Conservation (phyloP, 2,888 invertebrate genomes). For the Ochropleura leucogaster region DNA sequence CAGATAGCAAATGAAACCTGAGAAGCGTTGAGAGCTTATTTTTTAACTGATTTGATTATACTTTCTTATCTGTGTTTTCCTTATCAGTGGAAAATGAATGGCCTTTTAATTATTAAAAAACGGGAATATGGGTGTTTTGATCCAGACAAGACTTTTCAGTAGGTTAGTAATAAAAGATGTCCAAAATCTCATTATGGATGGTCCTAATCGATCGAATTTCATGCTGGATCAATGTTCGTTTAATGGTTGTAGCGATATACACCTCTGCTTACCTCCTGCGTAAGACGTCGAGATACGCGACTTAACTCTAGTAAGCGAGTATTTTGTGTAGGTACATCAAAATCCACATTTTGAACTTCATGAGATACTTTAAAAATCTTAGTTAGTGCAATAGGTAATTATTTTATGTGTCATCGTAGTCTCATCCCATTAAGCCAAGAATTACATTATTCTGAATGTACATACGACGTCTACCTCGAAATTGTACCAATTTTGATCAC, state of each 20-base stretch:
- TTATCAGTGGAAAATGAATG: neutral
- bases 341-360: neutral
- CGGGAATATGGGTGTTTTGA: neutral
- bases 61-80: neutral
- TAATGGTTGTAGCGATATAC: neutral
- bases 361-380: slow-evolving; percentile 16
- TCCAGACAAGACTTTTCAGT: neutral
- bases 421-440: slow-evolving; percentile 62
- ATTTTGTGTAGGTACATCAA: neutral
- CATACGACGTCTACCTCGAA: slow-evolving; percentile 46
- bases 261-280: neutral
- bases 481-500: slow-evolving; percentile 56
- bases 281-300: no score
- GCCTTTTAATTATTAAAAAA: neutral
- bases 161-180: neutral
- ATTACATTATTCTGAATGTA: slow-evolving; percentile 55
- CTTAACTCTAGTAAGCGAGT: neutral
- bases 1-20: neutral
- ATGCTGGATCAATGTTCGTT: neutral
- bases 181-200: no score
- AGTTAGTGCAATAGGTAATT: slow-evolving; percentile 47
- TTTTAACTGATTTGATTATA: neutral
- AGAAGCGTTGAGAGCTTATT: neutral
- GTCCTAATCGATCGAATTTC: neutral
- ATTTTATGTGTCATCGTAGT: slow-evolving; percentile 49